Evolutionary conservation across 2,113 vertebrate genomes (phyloP).

Genomic region (Chauna torquata): DNA sequence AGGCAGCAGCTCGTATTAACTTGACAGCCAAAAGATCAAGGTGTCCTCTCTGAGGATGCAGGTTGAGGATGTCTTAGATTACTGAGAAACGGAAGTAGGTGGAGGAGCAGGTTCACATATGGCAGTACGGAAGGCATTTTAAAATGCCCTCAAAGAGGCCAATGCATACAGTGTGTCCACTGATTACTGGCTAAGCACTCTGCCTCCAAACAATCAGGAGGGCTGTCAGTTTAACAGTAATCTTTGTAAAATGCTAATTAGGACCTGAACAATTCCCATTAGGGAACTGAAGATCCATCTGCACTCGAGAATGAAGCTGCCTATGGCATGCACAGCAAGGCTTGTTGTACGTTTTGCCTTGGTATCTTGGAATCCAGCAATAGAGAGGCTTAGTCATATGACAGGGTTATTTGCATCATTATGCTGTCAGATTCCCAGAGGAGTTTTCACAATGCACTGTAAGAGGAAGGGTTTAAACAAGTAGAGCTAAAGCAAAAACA

Average conservation of each 20-base stretch:
- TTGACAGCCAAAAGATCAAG: background rate
- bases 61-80: background rate
- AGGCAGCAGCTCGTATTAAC: background rate
- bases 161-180: accelerated
- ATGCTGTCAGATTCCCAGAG: background rate
- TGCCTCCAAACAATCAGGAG: background rate
- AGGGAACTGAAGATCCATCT: background rate
- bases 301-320: conserved; percentile 1
- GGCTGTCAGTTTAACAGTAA: background rate
- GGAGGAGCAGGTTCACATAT: background rate
- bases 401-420: conserved; percentile 23
- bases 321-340: conserved; percentile 4
- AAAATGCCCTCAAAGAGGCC: background rate
- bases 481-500: background rate
- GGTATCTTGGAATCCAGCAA: background rate
- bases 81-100: background rate
- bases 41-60: background rate
- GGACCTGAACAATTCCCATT: conserved; percentile 13
- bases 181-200: background rate
- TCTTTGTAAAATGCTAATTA: conserved; percentile 22
- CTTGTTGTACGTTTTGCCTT: background rate
- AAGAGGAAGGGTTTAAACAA: conserved; percentile 26
- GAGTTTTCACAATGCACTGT: conserved; percentile 13
- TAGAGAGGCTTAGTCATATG: conserved; percentile 21
- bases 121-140: background rate